A percentile compares a stretch with the other conserved stretches of the same genome.
Conservation (phyloP, 1,140 invertebrate genomes). For the Apis cerana region DNA sequence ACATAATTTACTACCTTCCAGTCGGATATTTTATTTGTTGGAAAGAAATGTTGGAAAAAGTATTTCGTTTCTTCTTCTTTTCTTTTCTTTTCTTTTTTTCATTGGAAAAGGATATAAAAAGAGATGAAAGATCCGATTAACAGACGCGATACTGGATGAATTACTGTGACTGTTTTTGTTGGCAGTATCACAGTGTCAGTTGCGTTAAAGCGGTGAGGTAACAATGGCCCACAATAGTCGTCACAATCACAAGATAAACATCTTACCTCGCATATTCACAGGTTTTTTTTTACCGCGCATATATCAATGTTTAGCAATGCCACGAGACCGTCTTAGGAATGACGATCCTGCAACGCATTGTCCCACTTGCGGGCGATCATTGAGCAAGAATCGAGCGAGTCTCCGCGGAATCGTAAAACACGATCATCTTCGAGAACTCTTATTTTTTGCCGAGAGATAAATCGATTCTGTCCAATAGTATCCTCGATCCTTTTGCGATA, state of each 20-base stretch:
- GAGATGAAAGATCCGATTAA: too few relatives aligned
- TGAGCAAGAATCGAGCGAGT: conserved; percentile 26
- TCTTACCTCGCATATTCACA: conserved; percentile 29
- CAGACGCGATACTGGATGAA: too few relatives aligned
- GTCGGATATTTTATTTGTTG: not conserved
- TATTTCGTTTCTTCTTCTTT: too few relatives aligned
- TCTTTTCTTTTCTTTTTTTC: too few relatives aligned
- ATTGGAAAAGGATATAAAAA: too few relatives aligned
- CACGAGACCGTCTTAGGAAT: conserved; percentile 25
- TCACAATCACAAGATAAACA: conserved; percentile 6
- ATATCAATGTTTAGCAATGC: conserved; percentile 39
- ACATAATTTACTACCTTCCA: conserved; percentile 38
- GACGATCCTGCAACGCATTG: conserved; percentile 31
- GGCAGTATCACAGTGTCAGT: not conserved
- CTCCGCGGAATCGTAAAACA: conserved; percentile 11
- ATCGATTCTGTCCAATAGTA: not conserved
- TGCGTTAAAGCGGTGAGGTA: conserved; percentile 1
- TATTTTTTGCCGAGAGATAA: not conserved
- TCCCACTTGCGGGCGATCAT: conserved; percentile 31
- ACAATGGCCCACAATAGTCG: not conserved
- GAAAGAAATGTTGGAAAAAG: not conserved
- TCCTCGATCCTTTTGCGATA: not conserved
- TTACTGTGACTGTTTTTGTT: too few relatives aligned
- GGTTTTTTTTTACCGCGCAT: conserved; percentile 10
- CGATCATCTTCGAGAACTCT: not conserved